Evolutionary conservation across 2,888 invertebrate genomes (phyloP).

Genomic region (Yponomeuta evonymella): DNA sequence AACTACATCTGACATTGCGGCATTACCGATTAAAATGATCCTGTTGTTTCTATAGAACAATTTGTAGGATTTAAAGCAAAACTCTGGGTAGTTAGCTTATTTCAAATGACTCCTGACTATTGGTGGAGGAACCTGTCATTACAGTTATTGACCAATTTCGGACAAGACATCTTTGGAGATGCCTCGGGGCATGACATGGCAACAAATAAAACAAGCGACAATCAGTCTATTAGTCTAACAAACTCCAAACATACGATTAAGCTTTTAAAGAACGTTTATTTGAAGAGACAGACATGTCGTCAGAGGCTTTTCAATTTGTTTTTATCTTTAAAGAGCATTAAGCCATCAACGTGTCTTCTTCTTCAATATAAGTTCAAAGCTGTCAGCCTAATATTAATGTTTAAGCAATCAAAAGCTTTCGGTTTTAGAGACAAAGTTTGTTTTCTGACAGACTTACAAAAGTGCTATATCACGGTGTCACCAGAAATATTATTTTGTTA

Average conservation of each 20-base stretch:
- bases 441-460: background rate
- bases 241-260: constrained; percentile 44
- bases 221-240: constrained; percentile 36
- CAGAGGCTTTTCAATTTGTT: constrained; percentile 26
- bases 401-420: background rate
- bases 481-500: background rate
- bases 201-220: constrained; percentile 33
- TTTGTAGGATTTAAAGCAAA: no score
- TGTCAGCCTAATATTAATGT: background rate
- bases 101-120: background rate
- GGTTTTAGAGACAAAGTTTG: background rate
- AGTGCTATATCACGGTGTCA: constrained; percentile 6
- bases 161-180: constrained; percentile 27
- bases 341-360: constrained; percentile 22
- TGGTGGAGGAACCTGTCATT: constrained; percentile 9
- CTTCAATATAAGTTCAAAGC: background rate
- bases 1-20: background rate
- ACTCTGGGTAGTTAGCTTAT: background rate
- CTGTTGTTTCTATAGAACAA: background rate
- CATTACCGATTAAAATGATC: background rate
- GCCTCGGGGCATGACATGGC: constrained; percentile 41
- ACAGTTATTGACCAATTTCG: constrained; percentile 15
- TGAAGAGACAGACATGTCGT: constrained; percentile 38
- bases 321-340: constrained; percentile 28
- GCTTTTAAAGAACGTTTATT: constrained; percentile 53